Conservation (phyloP, 2,113 vertebrate genomes). For the Ranitomeya variabilis region DNA sequence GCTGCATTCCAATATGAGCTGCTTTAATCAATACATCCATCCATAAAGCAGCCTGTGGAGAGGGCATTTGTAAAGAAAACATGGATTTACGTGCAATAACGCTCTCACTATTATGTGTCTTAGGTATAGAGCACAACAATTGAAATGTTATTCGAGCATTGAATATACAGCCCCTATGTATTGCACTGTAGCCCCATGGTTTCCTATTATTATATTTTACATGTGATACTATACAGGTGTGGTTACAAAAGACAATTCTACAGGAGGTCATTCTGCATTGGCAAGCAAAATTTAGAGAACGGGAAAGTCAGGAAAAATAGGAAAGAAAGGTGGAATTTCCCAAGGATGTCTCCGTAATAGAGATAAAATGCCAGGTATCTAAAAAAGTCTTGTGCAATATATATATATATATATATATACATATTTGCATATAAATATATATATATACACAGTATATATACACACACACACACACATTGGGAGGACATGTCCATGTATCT, state of each 20-base stretch:
- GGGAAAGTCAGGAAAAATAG: background rate
- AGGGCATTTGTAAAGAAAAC: background rate
- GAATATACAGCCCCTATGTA: background rate
- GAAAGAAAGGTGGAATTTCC: background rate
- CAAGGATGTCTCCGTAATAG: no score
- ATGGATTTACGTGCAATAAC: background rate
- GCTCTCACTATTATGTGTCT: background rate
- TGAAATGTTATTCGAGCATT: background rate
- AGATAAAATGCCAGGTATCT: background rate
- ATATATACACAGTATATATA: background rate
- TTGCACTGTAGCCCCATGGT: background rate
- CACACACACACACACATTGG: no score
- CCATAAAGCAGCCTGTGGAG: background rate
- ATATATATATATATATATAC: background rate
- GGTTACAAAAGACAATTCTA: background rate
- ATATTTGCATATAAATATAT: background rate
- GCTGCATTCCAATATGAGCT: background rate
- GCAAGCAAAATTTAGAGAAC: no score
- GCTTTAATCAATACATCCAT: background rate
- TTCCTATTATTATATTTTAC: background rate
- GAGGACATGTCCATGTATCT: no score
- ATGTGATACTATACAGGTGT: background rate
- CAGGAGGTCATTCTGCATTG: background rate
- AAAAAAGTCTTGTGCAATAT: background rate
- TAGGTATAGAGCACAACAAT: background rate